Base-by-base conservation (phyloP, 2,797 vertebrate genomes). In the Hylomyscus alleni region DNA sequence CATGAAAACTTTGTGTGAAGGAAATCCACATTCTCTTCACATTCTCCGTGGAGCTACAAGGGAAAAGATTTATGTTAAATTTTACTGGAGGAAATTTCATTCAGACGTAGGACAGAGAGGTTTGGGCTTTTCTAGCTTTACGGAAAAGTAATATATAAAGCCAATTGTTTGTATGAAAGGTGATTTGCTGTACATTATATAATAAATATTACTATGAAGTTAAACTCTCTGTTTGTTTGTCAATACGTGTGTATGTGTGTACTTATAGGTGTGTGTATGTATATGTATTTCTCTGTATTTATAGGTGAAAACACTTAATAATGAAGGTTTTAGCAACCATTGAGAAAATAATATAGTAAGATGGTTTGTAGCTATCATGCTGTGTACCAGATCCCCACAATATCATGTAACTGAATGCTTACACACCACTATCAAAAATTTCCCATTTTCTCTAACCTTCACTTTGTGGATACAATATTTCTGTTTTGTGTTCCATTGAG, bases 31-130 rank as follows among this genome's bases (percentile, higher is more conserved):
- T 6, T 37, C 26, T 94, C 81, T 75, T 56, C 11, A 69, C 34
- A 62, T 76, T 95, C 50, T 92, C 87, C 40, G 29, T 72, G 60
- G 37, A 96, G 13, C 34, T 58, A 1, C 34, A 44, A 37, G 92
- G 58, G 10, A 88, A 94, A 94, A 14, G 20, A 96, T 92, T 97
- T 94, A 95, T 13, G n/a, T 78, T 94, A 89, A 65, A 80, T 89
- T 95, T 96, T 85, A 1, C 26, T 93, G 50, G 60, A 65, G 95
- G 75, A 24, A 95, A 89, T 94, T 94, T 6, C 14, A 96, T 90
- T 15, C 60, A 92, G 50, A 80, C 52, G 29, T 50, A 92, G 15
- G 73, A 6, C 58, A 94, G 29, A 93, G 9, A 62, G 3, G 77
- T 78, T 85, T 86, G 69, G 40, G 9, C 7, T 62, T 44, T 10